Base-by-base conservation (phyloP, 2,113 vertebrate genomes). In the Bagarius yarrelli region DNA sequence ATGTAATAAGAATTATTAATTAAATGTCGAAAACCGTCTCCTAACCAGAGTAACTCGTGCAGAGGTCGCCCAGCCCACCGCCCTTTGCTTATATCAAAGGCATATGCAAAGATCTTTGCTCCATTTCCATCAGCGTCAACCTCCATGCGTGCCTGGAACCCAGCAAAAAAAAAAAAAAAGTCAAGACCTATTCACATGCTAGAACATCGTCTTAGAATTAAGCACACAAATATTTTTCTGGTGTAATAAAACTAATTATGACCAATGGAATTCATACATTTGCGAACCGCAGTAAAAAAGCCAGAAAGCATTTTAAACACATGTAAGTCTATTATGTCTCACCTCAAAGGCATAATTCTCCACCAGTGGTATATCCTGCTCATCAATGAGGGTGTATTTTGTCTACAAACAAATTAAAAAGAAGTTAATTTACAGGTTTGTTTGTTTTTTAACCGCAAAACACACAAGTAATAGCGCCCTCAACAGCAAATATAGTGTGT, bases 291-390 rank as follows among this genome's bases (percentile, higher is more conserved):
- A 8, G 32, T 2, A 32, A 71, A 67, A 67, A 27, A 19, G 5
- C 5, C 4, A 70, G n/a, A 70, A 44, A 70, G 67, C 40, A 47
- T 70, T 14, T 70, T 25, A 70, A 70, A 71, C 2, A n/a, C 1
- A 5, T n/a, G 11, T 1, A 4, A 50, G 9, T 2, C 14, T 12
- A 14, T 27, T n/a, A n/a, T n/a, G n/a, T 66, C 92, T 94, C 90
- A 99, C 97, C 96, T 99, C 97, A 88, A 99, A 98, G 79, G 97
- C 97, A 90, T 95, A 99, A 89, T 96, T 98, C 90, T 99, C 97
- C 91, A 99, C 97, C 78, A 99, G 92, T 0, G 97, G 97, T 92
- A 99, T 99, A 92, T 99, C 97, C 87, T 98, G 96, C 84, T 99
- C 97, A 71, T 98, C 97, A 12, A 99, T 99, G 87, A 99, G 90